Evolutionary conservation across 2,888 invertebrate genomes (phyloP).

Genomic region (Archips xylosteana): DNA sequence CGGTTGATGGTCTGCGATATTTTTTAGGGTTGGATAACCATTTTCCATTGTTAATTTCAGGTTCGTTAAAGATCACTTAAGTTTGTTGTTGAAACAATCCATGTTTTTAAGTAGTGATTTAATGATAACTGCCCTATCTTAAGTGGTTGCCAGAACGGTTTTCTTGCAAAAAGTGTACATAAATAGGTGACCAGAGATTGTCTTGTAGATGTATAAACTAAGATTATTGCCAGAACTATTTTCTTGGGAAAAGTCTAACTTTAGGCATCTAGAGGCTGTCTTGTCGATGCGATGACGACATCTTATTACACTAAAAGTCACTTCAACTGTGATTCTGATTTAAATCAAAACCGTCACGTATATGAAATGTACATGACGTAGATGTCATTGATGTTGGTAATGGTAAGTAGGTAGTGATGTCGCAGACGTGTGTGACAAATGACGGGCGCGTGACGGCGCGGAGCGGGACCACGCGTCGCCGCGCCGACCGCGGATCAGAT

Average conservation of each 20-base stretch:
- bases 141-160: no score
- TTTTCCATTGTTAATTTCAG: no score
- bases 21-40: background rate
- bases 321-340: background rate
- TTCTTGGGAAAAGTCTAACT: no score
- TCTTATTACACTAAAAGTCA: background rate
- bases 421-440: constrained; percentile 66
- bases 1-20: constrained; percentile 54
- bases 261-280: no score
- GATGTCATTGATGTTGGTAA: constrained; percentile 45
- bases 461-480: constrained; percentile 43
- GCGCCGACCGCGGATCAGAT: constrained; percentile 51
- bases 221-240: no score
- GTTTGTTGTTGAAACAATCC: background rate
- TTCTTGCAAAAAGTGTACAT: no score
- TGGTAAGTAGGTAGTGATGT: constrained; percentile 48
- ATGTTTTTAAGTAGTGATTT: no score
- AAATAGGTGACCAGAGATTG: no score
- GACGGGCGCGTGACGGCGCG: constrained; percentile 63
- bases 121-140: no score
- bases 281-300: no score
- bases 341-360: constrained; percentile 19
- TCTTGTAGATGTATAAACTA: no score
- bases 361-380: constrained; percentile 29
- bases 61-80: background rate